Conservation (phyloP, 2,888 invertebrate species). For the Mimas tiliae region DNA sequence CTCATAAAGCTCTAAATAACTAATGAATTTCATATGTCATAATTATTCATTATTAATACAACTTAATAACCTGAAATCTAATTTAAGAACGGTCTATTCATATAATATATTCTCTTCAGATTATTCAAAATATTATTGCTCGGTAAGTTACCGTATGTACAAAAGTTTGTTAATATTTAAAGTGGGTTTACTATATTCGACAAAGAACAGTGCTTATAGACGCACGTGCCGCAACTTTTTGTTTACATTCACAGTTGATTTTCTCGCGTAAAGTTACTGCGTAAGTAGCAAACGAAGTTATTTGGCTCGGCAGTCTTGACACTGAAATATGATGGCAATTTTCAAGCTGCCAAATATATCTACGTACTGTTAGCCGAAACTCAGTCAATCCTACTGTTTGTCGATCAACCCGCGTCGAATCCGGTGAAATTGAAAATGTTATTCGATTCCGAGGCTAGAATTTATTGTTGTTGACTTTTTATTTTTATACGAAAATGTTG, state of each 20-base stretch:
- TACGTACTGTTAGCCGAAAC: conserved; percentile 45
- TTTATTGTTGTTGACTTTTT: conserved; percentile 41
- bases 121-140: background rate
- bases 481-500: conserved; percentile 31
- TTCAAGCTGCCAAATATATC: conserved; percentile 67
- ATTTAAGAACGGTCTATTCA: no score
- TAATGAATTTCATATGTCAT: no score
- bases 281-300: conserved; percentile 68
- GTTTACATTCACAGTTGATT: conserved; percentile 63
- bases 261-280: conserved; percentile 59
- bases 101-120: background rate
- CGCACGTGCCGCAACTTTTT: conserved; percentile 41
- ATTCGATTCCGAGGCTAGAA: conserved; percentile 54
- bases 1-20: no score
- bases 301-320: conserved; percentile 66
- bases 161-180: background rate
- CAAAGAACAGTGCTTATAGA: conserved; percentile 7
- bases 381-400: conserved; percentile 73
- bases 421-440: conserved; percentile 67
- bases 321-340: conserved; percentile 79
- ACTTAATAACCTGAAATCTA: no score
- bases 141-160: background rate
- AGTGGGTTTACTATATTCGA: background rate
- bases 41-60: no score
- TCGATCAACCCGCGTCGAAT: conserved; percentile 66